phyloP scores from a whole-genome alignment of 2,113 vertebrate genomes.

The Eudyptes chrysolophus region DNA sequence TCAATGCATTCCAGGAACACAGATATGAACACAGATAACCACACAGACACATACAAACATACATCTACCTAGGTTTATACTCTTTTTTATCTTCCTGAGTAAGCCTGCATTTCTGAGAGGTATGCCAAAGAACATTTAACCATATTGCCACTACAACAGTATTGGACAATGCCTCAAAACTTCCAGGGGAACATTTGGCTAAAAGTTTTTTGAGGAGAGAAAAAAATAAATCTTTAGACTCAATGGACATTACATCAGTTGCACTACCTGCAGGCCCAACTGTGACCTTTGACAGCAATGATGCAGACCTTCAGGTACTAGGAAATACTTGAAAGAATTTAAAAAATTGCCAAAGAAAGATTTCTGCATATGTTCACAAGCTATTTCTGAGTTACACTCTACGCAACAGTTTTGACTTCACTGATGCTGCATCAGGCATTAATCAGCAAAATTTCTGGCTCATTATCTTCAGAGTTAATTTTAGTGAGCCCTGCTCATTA shows the following conservation, averaged over 20 bases:
- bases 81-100: background rate
- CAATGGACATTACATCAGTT: background rate
- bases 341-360: background rate
- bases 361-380: background rate
- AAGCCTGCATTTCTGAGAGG: background rate
- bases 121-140: background rate
- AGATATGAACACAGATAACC: background rate
- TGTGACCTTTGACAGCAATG: background rate
- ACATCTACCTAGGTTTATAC: background rate
- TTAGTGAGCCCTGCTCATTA: background rate
- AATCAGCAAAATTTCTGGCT: conserved; percentile 9
- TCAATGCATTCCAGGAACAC: too few relatives aligned
- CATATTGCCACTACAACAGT: background rate
- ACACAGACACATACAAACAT: background rate
- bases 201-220: background rate
- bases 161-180: background rate
- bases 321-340: background rate
- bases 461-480: background rate
- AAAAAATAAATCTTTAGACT: background rate
- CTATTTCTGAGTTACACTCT: background rate
- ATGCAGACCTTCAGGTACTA: background rate
- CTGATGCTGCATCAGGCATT: background rate
- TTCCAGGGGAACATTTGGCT: background rate
- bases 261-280: background rate
- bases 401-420: background rate